Evolutionary conservation across 2,888 invertebrate species (phyloP), one percentile per base, ranked within the genome.

Genomic region (Tiliacea citrago): DNA sequence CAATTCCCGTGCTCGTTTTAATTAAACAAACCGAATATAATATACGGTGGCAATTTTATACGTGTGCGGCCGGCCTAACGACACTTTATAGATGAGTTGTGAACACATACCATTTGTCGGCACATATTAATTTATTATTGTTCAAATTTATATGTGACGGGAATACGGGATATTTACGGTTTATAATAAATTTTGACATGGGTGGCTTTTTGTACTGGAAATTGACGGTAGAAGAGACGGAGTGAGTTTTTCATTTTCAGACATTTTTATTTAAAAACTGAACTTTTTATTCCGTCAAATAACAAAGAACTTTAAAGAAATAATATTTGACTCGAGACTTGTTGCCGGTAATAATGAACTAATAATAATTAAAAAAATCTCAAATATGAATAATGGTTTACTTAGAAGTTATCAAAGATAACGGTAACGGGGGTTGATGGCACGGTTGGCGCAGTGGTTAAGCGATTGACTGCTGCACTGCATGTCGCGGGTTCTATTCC

Each of bases 21-120:
- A 94, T 94, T 94, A 94, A 93, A 91, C 93, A 92, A 90, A 92
- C 91, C 91, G 88, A 92, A 93, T 93, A 93, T 93, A 92, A 93
- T 93, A 92, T 93, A 92, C 90, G 91, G 89, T 74, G 87, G 90
- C 88, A 83, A 90, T 91, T 90, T 91, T 90, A 90, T 88, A 87
- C 84, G 86, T 87, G 84, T 86, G 85, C 76, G 88, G 88, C 75
- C 66, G 83, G 71, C 78, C 84, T 85, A 88, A 88, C 87, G 88
- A 85, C 85, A 85, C 82, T 85, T 86, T 88, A 88, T 88, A 88
- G 84, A 87, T 86, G 87, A 88, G 85, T 85, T 87, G 86, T 71
- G 79, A 79, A 83, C 83, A 72, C 79, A 73, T 88, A 91, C 89
- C 84, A 87, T 79, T 82, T 83, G 87, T 88, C 82, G 72, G 75